phyloP scores from a whole-genome alignment of 2,888 invertebrate genomes.

The Myathropa florea region DNA sequence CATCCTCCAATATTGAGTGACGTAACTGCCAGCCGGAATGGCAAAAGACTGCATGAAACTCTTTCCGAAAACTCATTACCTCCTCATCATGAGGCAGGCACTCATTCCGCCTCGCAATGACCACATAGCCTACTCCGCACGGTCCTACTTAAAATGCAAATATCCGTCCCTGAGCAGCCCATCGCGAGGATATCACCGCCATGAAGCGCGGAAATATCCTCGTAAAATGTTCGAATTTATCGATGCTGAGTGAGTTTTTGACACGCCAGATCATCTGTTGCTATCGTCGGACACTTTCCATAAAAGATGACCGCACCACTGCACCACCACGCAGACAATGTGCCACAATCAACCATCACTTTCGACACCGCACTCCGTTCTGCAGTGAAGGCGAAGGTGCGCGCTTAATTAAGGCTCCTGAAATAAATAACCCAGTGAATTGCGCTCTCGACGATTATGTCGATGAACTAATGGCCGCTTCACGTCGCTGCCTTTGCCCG shows the following conservation, averaged over 20 bases:
- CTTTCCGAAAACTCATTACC: conserved; percentile 19
- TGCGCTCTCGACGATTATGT: conserved; percentile 56
- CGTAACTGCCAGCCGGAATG: not conserved
- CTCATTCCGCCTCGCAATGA: conserved; percentile 7
- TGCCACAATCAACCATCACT: not conserved
- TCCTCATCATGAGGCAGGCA: not conserved
- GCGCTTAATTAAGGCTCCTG: conserved; percentile 67
- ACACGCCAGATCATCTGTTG: conserved; percentile 67
- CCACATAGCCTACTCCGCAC: conserved; percentile 25
- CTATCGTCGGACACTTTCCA: conserved; percentile 49
- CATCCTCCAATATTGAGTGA: not conserved
- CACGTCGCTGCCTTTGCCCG: not conserved
- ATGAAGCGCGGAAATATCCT: conserved; percentile 37
- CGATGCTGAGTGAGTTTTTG: conserved; percentile 56
- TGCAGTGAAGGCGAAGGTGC: conserved; percentile 42
- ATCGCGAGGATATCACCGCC: conserved; percentile 37
- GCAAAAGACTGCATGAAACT: not conserved
- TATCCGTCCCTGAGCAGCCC: conserved; percentile 43
- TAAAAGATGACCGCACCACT: conserved; percentile 49
- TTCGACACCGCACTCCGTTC: not conserved
- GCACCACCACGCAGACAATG: not conserved
- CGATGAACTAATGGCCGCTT: conserved; percentile 68
- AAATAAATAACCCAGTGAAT: conserved; percentile 66
- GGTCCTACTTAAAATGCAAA: conserved; percentile 50
- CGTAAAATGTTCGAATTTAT: conserved; percentile 62